Evolutionary conservation across 2,888 invertebrate species (phyloP).

Genomic region (Cactoblastis cactorum): DNA sequence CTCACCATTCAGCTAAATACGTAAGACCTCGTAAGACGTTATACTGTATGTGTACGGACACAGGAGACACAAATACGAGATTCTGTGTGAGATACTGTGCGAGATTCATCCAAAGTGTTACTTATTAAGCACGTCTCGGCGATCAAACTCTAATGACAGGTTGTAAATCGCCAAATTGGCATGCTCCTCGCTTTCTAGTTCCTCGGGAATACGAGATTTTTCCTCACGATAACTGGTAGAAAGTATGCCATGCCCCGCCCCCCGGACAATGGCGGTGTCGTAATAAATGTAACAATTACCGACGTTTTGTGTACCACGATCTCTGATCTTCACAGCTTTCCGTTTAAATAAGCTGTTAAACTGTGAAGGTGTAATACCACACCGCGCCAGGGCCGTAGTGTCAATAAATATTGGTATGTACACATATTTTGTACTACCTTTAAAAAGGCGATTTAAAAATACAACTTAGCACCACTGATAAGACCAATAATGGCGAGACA

Average conservation of each 20-base stretch:
- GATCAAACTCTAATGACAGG: constrained; percentile 13
- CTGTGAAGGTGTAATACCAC: background rate
- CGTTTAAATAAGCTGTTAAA: constrained; percentile 31
- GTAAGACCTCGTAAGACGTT: no score
- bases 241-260: constrained; percentile 41
- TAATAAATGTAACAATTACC: constrained; percentile 52
- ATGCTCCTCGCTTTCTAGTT: constrained; percentile 5
- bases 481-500: no score
- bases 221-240: constrained; percentile 51
- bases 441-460: no score
- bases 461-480: no score
- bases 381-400: no score
- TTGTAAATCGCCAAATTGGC: constrained; percentile 15
- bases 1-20: no score
- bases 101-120: constrained; percentile 3
- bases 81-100: no score
- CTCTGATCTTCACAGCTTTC: constrained; percentile 37
- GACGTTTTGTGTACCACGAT: constrained; percentile 42
- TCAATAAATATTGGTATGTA: no score
- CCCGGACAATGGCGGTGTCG: constrained; percentile 50
- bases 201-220: constrained; percentile 25
- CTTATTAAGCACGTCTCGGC: background rate
- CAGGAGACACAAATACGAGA: no score
- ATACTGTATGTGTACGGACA: no score
- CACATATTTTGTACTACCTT: no score